Evolutionary conservation across 2,888 invertebrate species (phyloP).

Genomic region (Leptinotarsa tumamoca): DNA sequence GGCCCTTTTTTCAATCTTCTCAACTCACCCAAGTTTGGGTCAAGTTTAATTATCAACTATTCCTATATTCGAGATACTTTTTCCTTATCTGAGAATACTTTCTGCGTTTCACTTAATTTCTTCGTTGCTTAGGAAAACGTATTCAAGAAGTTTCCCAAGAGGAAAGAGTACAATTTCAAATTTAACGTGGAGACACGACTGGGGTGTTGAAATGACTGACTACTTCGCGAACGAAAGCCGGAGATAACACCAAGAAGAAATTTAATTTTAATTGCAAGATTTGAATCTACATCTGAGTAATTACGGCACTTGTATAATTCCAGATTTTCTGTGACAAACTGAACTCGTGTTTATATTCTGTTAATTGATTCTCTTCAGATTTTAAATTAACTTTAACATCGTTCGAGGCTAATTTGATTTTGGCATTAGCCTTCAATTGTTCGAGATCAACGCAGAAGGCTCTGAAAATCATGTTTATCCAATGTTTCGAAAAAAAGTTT

Average conservation of each 20-base stretch:
- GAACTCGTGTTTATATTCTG: slow-evolving; percentile 49
- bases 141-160: slow-evolving; percentile 12
- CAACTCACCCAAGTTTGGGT: neutral
- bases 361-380: slow-evolving; percentile 46
- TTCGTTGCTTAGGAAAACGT: slow-evolving; percentile 5
- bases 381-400: slow-evolving; percentile 44
- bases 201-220: slow-evolving; percentile 41
- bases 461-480: too few species aligned
- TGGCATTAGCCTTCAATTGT: slow-evolving; percentile 32
- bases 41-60: neutral
- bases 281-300: slow-evolving; percentile 60
- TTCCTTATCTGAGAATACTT: slow-evolving; percentile 3
- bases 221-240: slow-evolving; percentile 39
- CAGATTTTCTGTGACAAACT: slow-evolving; percentile 56
- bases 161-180: slow-evolving; percentile 11
- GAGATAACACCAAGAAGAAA: slow-evolving; percentile 59
- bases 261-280: slow-evolving; percentile 61
- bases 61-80: slow-evolving; percentile 3
- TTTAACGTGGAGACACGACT: slow-evolving; percentile 5
- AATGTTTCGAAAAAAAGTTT: too few species aligned
- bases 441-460: slow-evolving; percentile 24
- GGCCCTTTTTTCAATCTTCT: too few species aligned
- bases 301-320: slow-evolving; percentile 60
- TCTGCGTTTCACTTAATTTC: slow-evolving; percentile 17
- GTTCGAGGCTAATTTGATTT: slow-evolving; percentile 41